Base-by-base conservation (phyloP, 2,797 vertebrate species). In the Aviceda cuculoides region DNA sequence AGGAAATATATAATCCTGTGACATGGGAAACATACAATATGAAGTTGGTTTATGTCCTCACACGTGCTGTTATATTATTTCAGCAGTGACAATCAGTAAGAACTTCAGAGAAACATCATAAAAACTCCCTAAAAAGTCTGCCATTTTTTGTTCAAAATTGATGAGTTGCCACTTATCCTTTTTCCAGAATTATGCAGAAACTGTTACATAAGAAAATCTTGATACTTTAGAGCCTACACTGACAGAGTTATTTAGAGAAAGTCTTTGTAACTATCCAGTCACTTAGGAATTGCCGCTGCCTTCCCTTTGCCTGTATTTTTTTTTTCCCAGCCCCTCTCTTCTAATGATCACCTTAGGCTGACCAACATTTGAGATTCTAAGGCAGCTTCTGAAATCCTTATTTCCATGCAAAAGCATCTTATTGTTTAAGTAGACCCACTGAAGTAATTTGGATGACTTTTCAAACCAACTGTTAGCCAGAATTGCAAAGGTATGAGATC, bases 111-210 rank as follows among this genome's bases (percentile, higher is more conserved):
- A 78, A 87, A 71, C 3, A 47, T 17, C 19, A 53, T 26, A 1
- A 49, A 75, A 67, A 70, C 10, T 0, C 0, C 2, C 7, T 21
- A 58, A 66, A 2, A 10, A 42, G 42, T 71, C 6, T 89, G 10
- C 18, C 11, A 13, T 25, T 77, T 95, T 83, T 89, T 71, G 4
- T 53, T 74, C 75, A 39, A 83, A 93, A 68, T n/a, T 68, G 26
- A 61, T 33, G 19, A 67, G 2, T 28, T 84, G 4, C 1, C 5
- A 13, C 67, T 82, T 63, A 77, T 33, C 7, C 9, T 75, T 29
- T 62, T 71, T 11, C 39, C 8, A 66, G 46, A 79, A 21, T 62
- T 62, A 47, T 33, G 7, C 35, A 66, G 8, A 19, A 75, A 35
- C 8, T 16, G 7, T 44, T 84, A 44, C 8, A 5, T 31, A 62